Evolutionary conservation across 2,888 invertebrate species (phyloP).

Genomic region (Lacanobia wlatinum): DNA sequence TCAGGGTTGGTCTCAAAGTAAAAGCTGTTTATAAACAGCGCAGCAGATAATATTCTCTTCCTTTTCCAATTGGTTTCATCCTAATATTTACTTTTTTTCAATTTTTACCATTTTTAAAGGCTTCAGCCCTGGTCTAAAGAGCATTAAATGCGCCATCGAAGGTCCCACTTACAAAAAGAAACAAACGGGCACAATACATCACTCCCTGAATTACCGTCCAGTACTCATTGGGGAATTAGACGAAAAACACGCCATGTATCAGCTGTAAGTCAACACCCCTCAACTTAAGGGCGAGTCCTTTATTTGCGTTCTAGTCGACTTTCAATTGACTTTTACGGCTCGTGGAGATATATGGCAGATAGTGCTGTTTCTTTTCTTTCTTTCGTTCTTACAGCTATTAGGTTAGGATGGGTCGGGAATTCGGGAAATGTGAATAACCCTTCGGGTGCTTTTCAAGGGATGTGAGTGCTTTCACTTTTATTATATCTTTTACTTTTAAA

Average conservation of each 20-base stretch:
- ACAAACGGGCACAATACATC: conserved; percentile 20
- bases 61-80: too few species aligned
- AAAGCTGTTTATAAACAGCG: too few species aligned
- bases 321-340: conserved; percentile 62
- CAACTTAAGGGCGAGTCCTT: conserved; percentile 31
- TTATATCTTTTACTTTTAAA: conserved; percentile 36
- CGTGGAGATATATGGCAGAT: conserved; percentile 51
- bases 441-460: conserved; percentile 25
- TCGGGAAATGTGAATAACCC: conserved; percentile 31
- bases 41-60: too few species aligned
- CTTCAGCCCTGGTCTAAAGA: too few species aligned
- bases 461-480: conserved; percentile 23
- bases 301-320: conserved; percentile 43
- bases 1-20: too few species aligned
- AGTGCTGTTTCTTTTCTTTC: conserved; percentile 21
- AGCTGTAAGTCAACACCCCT: conserved; percentile 37
- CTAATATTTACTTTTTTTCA: too few species aligned
- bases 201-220: conserved; percentile 34
- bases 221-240: conserved; percentile 49
- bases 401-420: conserved; percentile 38
- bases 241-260: conserved; percentile 28
- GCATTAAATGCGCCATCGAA: not conserved
- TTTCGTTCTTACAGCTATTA: conserved; percentile 23
- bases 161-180: not conserved
- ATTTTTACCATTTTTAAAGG: too few species aligned